Base-by-base conservation (phyloP, 2,113 vertebrate genomes). In the Brachirus orientalis region DNA sequence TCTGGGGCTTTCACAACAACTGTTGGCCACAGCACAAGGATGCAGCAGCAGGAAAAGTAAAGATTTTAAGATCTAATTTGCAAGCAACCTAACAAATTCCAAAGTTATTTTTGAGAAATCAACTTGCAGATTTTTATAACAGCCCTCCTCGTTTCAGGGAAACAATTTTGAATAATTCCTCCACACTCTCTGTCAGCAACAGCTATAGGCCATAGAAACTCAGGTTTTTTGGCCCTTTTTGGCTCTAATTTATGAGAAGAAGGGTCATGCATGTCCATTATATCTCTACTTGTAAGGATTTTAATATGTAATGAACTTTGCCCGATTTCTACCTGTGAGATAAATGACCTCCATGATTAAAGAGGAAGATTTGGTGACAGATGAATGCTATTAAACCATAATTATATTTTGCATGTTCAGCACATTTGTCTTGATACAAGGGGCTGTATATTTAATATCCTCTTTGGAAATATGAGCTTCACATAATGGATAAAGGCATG, bases 321-420 rank as follows among this genome's bases (percentile, higher is more conserved):
- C 44, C 69, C 59, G 55, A 67, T 83, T 82, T 57, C 62, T 72
- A 88, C 77, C 56, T 63, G 59, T 57, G 75, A 84, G 77, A 92
- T 87, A 83, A 88, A 92, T 82, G 67, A 87, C 73, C 63, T 63
- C 52, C 19, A 4, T 84, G 85, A 91, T 90, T 88, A 87, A 84
- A 86, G 84, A 84, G 76, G 82, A 88, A 80, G 79, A 88, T 79
- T 63, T 81, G 73, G 83, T 91, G 86, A 92, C 83, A 84, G 82
- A 92, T 90, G 86, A 91, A 85, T 54, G 74, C 84, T 88, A 90
- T 92, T 89, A 90, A 85, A 86, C 54, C 18, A 61, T 88, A 90
- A 91, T 91, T 89, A 89, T 75, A 86, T 87, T 90, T 72, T 75
- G 75, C 86, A 88, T 63, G 75, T 89, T 89, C 81, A 88, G 82